Evolutionary conservation across 35 echinoderm and acorn worm genomes (phyloP), one percentile per base, ranked within the genome.

Genomic region (Ptychodera flava): DNA sequence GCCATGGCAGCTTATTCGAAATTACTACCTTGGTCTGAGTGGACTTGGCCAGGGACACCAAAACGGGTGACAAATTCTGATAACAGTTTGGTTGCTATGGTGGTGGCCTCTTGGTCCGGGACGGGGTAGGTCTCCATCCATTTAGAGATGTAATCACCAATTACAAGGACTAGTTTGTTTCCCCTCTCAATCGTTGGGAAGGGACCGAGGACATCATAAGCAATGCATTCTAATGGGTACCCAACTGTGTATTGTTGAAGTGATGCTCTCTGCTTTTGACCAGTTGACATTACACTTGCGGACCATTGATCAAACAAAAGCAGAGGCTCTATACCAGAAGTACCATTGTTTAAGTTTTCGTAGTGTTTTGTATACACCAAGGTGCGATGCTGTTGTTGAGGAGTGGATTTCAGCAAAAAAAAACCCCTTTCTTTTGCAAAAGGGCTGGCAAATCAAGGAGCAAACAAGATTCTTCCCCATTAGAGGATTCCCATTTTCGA

Each of bases 151-250:
- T 93, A 89, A 32, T 86, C 82, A 0, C 34, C 77, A 28, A 86
- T 82, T 30, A 85, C 82, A 22, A 93, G 37, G 14, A 93, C 36
- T 76, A 88, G 91, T 77, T 81, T 85, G 16, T 95, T 95, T 0
- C 93, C 93, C 32, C 38, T 29, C 0, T 86, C 37, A 0, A 90
- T 89, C 78, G 0, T 0, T 1, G 90, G 89, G 16, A 95, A 36
- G 0, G 93, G 93, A 27, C 93, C 90, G 0, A 95, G 77, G 1
- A 95, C 89, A 82, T 95, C 83, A 16, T 91, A 77, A 0, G 90
- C 93, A 31, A 95, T 77, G 32, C 93, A 85, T 77, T 95, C 93
- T 84, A 95, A 78, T 0, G 93, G 82, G 35, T 53, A 10, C 87
- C 86, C 2, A 88, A n/a, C n/a, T n/a, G n/a, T n/a, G n/a, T n/a